phyloP scores from a whole-genome alignment of 2,888 invertebrate species.

The Labia minor region DNA sequence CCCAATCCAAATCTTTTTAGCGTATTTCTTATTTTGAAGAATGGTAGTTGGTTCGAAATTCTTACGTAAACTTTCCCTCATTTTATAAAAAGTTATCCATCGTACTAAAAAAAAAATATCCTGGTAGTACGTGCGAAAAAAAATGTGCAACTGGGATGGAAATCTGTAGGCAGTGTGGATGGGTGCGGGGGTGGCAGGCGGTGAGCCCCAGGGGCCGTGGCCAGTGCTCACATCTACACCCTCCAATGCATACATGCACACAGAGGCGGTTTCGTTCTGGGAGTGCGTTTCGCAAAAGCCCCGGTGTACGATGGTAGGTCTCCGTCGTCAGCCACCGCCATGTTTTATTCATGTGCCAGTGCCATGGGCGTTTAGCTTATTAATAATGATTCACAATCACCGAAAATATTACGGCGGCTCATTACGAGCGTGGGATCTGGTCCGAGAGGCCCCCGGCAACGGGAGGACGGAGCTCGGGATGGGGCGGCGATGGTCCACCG shows the following conservation, averaged over 20 bases:
- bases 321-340: neutral
- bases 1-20: no score
- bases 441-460: neutral
- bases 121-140: slow-evolving; percentile 5
- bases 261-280: neutral
- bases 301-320: slow-evolving; percentile 2
- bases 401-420: slow-evolving; percentile 13
- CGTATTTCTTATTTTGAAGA: no score
- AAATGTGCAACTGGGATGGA: slow-evolving; percentile 4
- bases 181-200: neutral
- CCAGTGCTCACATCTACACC: neutral
- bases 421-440: neutral
- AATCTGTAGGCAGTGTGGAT: neutral
- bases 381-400: slow-evolving; percentile 13
- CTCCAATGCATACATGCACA: neutral
- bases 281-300: slow-evolving; percentile 13
- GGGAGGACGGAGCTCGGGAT: neutral
- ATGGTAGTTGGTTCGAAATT: neutral
- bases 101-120: neutral
- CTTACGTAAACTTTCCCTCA: neutral
- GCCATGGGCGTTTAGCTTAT: slow-evolving; percentile 7
- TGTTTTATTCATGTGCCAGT: slow-evolving; percentile 13
- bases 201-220: slow-evolving; percentile 13
- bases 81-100: neutral
- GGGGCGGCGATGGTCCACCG: neutral